A percentile compares a stretch with the other conserved stretches of the same genome.
These are phyloP conservation scores for Sebastes ruberrimus DNA, from an alignment of 2,797 vertebrate genomes.

Conservation along the genomic window DNA sequence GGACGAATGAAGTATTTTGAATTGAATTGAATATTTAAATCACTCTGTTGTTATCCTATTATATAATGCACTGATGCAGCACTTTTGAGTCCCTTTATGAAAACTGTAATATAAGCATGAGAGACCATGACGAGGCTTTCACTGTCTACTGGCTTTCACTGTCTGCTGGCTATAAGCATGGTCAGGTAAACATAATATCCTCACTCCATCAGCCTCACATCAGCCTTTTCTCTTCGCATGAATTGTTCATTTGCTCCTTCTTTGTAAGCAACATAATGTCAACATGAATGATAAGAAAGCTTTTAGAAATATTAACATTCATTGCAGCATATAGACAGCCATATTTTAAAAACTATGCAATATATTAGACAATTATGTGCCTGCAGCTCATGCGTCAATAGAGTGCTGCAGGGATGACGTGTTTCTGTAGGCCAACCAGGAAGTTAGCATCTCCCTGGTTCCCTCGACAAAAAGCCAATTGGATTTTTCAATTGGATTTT, in stretches of 20 bases:
- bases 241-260: conserved; percentile 56
- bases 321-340: background rate
- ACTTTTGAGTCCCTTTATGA: conserved; percentile 21
- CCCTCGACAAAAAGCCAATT: too few relatives aligned
- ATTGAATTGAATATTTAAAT: background rate
- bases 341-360: conserved; percentile 1
- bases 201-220: conserved; percentile 27
- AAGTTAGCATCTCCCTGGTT: too few relatives aligned
- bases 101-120: conserved; percentile 16
- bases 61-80: background rate
- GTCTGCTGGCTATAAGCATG: conserved; percentile 26
- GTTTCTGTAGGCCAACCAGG: too few relatives aligned
- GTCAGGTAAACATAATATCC: conserved; percentile 51
- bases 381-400: conserved; percentile 29
- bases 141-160: conserved; percentile 31
- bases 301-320: conserved; percentile 50
- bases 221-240: conserved; percentile 39
- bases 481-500: too few relatives aligned
- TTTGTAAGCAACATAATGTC: conserved; percentile 43
- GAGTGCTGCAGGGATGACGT: background rate
- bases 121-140: background rate
- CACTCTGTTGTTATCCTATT: background rate
- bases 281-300: conserved; percentile 35
- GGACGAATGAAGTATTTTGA: background rate
- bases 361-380: background rate